These are phyloP conservation scores for Ypsolopha scabrella DNA, from an alignment of 2,888 invertebrate species.

Conservation along the genomic window DNA sequence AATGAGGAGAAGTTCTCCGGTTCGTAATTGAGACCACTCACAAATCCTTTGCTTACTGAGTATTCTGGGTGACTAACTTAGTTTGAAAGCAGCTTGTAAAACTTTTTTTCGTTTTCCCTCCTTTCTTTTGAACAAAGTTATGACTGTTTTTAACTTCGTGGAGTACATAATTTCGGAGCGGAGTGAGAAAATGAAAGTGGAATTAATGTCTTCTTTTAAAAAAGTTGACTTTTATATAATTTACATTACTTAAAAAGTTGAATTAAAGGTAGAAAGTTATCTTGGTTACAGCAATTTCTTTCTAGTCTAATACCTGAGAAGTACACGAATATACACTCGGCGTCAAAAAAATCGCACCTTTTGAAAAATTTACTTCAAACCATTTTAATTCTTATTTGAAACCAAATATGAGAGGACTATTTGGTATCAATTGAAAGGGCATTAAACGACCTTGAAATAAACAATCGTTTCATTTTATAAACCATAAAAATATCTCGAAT, in stretches of 20 bases:
- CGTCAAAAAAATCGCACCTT: too few relatives aligned
- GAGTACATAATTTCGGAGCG: constrained; percentile 16
- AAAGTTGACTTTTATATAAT: constrained; percentile 3
- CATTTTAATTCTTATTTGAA: too few relatives aligned
- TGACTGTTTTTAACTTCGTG: constrained; percentile 30
- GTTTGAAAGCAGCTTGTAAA: constrained; percentile 38
- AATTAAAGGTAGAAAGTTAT: neutral
- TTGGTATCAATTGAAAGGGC: too few relatives aligned
- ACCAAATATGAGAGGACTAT: too few relatives aligned
- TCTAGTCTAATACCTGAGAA: too few relatives aligned
- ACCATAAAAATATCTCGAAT: too few relatives aligned
- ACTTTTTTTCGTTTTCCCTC: constrained; percentile 23
- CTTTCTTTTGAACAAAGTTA: constrained; percentile 24
- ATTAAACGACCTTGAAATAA: too few relatives aligned
- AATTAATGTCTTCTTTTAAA: constrained; percentile 2
- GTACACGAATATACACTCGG: too few relatives aligned
- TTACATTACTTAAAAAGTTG: constrained; percentile 2
- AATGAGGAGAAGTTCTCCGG: constrained; percentile 36
- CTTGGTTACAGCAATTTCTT: neutral
- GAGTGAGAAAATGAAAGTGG: constrained; percentile 4
- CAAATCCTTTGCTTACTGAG: constrained; percentile 46
- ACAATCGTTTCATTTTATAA: too few relatives aligned
- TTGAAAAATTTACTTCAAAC: too few relatives aligned
- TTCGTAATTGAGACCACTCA: constrained; percentile 44
- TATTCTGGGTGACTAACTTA: constrained; percentile 25